Evolutionary conservation across 2,888 invertebrate genomes (phyloP), one percentile per base, ranked within the genome.

Genomic region (Poecilobothrus nobilitatus): DNA sequence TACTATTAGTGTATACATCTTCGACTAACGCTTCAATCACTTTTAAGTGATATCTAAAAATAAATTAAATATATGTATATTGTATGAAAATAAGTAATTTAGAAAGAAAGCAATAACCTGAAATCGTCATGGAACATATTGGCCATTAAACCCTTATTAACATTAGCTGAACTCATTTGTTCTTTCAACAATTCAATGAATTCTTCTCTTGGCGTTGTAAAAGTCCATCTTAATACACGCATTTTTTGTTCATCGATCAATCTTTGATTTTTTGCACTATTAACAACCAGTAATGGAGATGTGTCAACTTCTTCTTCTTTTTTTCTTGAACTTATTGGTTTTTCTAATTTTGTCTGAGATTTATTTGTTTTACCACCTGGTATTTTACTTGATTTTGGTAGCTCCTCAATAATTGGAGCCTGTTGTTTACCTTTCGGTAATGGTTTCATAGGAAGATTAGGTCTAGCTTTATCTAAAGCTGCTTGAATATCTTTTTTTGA

Each of bases 61-160:
- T 65, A 67, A 67, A 64, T 21, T 34, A 2, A 27, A 2, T 63
- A 41, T 65, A 27, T 27, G n/a, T 53, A 27, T 44, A 68, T 15
- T 7, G 9, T 66, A 66, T 62, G 3, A 1, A 63, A 18, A 65
- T 34, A 65, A 21, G 9, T 9, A 15, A n/a, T n/a, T n/a, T 63
- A 63, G 3, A 18, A 64, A 33, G 15, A 53, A n/a, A n/a, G n/a
- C 10, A 71, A 74, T 75, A 79, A 88, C 88, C 91, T 88, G 78
- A 91, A 99, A 83, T 99, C 98, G 71, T 87, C 86, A 80, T 97
- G 95, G 80, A 97, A 98, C 91, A 98, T 93, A 76, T 95, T 94
- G 1, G 88, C 87, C 77, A 95, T 88, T 6, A 98, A 85, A 68
- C 88, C 88, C 78, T 91, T 93, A 79, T 95, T 97, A 66, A 97